These are phyloP conservation scores for Spea hammondii DNA, from an alignment of 2,797 vertebrate species.

Conservation along the genomic window DNA sequence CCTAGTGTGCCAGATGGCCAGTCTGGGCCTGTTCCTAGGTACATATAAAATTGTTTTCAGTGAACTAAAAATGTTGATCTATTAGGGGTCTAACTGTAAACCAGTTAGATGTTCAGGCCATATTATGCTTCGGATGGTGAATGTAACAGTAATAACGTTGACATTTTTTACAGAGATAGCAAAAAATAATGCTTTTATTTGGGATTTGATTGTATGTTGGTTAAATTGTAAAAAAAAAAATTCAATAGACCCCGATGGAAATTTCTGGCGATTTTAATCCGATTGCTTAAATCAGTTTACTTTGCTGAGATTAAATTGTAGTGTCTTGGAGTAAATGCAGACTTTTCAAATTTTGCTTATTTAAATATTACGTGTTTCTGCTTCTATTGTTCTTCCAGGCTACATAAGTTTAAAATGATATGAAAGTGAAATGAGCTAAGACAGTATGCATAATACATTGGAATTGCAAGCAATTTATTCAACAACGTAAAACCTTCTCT, in stretches of 20 bases:
- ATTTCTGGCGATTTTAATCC: conserved; percentile 24
- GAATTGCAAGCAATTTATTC: conserved; percentile 26
- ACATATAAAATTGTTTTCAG: no score
- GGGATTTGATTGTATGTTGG: no score
- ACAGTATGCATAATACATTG: conserved; percentile 38
- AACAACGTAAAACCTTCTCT: conserved; percentile 16
- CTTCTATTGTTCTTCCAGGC: conserved; percentile 27
- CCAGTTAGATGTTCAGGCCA: no score
- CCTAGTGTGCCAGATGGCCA: no score
- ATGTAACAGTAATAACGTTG: no score
- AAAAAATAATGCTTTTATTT: no score
- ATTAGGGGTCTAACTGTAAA: no score
- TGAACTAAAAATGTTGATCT: no score
- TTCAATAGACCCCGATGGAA: not conserved
- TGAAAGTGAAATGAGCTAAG: conserved; percentile 38
- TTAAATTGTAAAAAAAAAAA: no score
- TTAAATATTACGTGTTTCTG: conserved; percentile 30
- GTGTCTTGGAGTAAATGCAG: conserved; percentile 1
- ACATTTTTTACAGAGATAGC: no score
- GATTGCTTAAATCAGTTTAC: conserved; percentile 15
- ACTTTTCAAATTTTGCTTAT: conserved; percentile 1
- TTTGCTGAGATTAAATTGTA: conserved; percentile 24
- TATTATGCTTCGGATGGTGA: no score
- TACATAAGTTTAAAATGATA: conserved; percentile 31
- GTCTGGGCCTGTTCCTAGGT: no score